Conservation (phyloP, 2,888 invertebrate species). For the Drosophila vallismaia region DNA sequence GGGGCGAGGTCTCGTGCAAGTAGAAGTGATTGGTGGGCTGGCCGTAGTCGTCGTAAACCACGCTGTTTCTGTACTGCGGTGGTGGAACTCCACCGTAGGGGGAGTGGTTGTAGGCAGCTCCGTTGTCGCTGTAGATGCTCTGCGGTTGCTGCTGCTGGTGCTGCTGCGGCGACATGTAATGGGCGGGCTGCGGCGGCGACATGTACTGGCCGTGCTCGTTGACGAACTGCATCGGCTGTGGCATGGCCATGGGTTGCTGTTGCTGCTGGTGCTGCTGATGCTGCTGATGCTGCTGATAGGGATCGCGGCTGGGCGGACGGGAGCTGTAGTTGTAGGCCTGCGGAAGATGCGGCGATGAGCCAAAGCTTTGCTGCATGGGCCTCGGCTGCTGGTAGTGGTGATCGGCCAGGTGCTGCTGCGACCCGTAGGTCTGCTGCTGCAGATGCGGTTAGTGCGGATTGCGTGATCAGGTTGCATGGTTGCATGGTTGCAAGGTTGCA, state of each 20-base stretch:
- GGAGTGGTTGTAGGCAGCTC: constrained; percentile 71
- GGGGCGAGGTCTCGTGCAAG: constrained; percentile 87
- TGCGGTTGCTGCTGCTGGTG: constrained; percentile 56
- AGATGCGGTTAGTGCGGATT: constrained; percentile 51
- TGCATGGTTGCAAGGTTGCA: constrained; percentile 5
- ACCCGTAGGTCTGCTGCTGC: constrained; percentile 85
- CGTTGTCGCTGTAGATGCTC: constrained; percentile 84
- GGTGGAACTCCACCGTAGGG: constrained; percentile 82
- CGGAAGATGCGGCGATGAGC: constrained; percentile 83
- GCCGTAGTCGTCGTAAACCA: constrained; percentile 85
- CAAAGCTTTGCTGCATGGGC: constrained; percentile 81
- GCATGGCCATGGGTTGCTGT: constrained; percentile 61
- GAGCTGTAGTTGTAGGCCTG: constrained; percentile 82
- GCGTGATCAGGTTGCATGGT: not conserved
- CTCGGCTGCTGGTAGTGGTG: constrained; percentile 82
- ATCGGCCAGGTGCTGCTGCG: constrained; percentile 85
- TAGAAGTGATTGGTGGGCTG: constrained; percentile 88
- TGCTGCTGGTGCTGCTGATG: constrained; percentile 68
- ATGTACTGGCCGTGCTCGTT: constrained; percentile 83
- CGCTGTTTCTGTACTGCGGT: constrained; percentile 84
- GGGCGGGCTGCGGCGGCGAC: constrained; percentile 81
- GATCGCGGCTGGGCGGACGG: constrained; percentile 83
- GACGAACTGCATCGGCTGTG: constrained; percentile 83
- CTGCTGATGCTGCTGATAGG: constrained; percentile 81
- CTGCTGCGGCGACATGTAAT: constrained; percentile 59